Evolutionary conservation across 2,797 vertebrate genomes (phyloP), one percentile per base, ranked within the genome.

Genomic region (Falco peregrinus): DNA sequence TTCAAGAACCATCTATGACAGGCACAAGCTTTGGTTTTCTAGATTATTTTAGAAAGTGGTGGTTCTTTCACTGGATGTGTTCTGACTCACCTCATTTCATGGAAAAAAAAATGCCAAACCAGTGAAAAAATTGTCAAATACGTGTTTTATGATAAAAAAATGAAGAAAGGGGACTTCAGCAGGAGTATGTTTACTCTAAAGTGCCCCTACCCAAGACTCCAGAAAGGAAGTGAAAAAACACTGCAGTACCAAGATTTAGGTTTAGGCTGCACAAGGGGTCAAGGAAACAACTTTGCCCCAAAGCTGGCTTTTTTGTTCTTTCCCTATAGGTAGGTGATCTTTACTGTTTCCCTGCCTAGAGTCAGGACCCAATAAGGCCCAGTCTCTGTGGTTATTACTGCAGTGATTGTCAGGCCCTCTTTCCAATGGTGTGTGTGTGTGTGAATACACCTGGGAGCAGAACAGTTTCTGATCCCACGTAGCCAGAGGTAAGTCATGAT

Each of bases 401-500:
- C 35, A 73, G 0, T 47, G 28, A 9, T 41, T 6, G 25, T 14
- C 60, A 29, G 53, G 18, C n/a, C 21, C n/a, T 60, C 21, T 21
- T 84, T 73, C 37, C n/a, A 41, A 6, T 6, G n/a, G 4, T 29
- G 6, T 45, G 18, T 18, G 43, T 18, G 43, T 18, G 9, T 64
- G n/a, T 35, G 35, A 84, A 56, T n/a, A 37, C 8, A 70, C 13
- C 47, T 26, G 24, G 11, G 6, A 81, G 12, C 5, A 71, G 56
- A 51, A 25, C 5, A 35, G 10, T 39, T 93, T 85, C 48, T 68
- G 17, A 51, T 54, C 17, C 15, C 33, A 37, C 1, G 0, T 51
- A 69, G 31, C 53, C 33, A 59, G 20, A 4, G 6, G 3, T 69
- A 22, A 6, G 1, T 77, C 2, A 1, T 6, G 4, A n/a, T 5